Evolutionary conservation across 2,113 vertebrate species (phyloP), one percentile per base, ranked within the genome.

Genomic region (Pluvianellus socialis): DNA sequence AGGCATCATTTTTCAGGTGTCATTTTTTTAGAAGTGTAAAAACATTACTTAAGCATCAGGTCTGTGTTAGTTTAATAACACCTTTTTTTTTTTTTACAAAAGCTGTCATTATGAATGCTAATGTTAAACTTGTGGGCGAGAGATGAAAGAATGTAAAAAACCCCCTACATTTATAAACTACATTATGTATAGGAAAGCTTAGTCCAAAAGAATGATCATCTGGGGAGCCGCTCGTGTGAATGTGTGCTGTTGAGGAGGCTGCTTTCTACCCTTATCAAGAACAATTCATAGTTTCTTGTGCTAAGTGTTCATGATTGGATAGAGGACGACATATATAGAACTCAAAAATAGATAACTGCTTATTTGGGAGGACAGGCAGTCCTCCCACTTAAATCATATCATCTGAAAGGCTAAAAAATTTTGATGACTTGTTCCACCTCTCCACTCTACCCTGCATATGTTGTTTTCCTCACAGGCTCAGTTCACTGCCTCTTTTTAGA

Each of bases 331-430:
- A 76, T 88, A 88, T 70, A 94, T 85, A 94, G 92, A 95, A 94
- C 91, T 95, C 93, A 90, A 44, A 97, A 96, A 92, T 73, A 95
- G 95, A 87, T 79, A 90, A 95, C 77, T 50, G 81, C 94, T 95
- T 95, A 95, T 94, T 96, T 94, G 81, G 94, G 89, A 97, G 83
- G 89, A 95, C 95, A 96, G 83, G 89, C 97, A 96, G 91, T 96
- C 91, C 91, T 96, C 94, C 97, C 85, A 92, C 95, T 95, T 81
- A 92, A 96, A 94, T 94, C 88, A 92, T 82, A 95, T 91, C 70
- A 95, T 95, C 93, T 88, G 81, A 83, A 89, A 91, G 95, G 93
- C 86, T 96, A 92, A 94, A 95, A 94, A 90, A 87, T 83, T 79
- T 87, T 95, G 87, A 92, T 97, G 92, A 91, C 96, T 95, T 97